These are phyloP conservation scores for Poecile montanus DNA, from an alignment of 2,797 vertebrate genomes.

Conservation along the genomic window DNA sequence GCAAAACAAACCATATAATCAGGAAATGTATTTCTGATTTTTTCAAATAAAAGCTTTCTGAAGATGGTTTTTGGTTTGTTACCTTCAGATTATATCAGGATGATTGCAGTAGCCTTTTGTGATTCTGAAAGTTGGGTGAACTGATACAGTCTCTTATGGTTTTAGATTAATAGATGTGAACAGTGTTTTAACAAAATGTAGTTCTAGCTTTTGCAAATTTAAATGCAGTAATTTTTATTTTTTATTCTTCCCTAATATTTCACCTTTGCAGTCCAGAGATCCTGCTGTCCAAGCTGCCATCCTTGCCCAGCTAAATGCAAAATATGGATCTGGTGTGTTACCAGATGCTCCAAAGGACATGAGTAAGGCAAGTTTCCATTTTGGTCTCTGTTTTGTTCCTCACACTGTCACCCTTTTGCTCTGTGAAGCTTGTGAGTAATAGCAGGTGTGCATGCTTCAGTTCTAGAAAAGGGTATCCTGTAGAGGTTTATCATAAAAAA, in stretches of 20 bases:
- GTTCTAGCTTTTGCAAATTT: background rate
- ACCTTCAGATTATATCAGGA: background rate
- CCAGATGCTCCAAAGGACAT: slow-evolving; percentile 83
- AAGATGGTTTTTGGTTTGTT: background rate
- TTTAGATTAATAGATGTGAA: background rate
- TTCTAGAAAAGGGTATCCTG: background rate
- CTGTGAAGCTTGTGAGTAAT: background rate
- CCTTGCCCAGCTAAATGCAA: slow-evolving; percentile 96
- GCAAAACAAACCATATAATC: background rate
- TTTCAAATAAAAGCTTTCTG: background rate
- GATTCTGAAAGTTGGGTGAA: background rate
- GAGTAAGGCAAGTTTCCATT: slow-evolving; percentile 81
- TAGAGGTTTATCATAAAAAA: background rate
- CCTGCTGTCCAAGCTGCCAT: slow-evolving; percentile 98
- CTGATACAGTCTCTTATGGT: background rate
- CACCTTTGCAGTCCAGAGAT: slow-evolving; percentile 87
- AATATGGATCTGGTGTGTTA: slow-evolving; percentile 91
- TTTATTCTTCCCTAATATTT: background rate
- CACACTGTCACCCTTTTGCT: background rate
- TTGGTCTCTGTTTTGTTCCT: background rate
- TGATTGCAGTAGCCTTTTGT: background rate
- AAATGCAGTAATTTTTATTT: background rate
- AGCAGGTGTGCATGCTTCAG: background rate
- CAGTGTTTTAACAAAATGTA: background rate
- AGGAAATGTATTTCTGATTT: background rate